Evolutionary conservation across 23 tunicate genomes (phyloP), one percentile per base, ranked within the genome.

Genomic region (Trididemnum clinides): DNA sequence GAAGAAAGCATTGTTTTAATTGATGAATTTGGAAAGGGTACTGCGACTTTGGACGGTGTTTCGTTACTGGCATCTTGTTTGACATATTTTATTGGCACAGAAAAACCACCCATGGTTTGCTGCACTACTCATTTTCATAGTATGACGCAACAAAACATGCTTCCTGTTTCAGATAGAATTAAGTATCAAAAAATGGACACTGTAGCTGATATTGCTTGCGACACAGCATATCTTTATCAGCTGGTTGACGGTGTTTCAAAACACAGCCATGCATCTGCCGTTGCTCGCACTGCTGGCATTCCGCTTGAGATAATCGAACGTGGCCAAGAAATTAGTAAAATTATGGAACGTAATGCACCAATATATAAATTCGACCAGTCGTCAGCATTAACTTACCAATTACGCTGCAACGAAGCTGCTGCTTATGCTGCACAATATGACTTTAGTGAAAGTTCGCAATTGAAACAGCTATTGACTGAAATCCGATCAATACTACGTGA

Each of bases 21-120:
- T 23, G 98, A 94, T 64, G 98, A 94, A 70, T 94, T 94, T 74
- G 98, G 98, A 2, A 94, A 89, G 82, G 98, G 98, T 20, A 94
- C 98, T 20, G 91, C 98, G 1, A 89, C 94, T 5, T 62, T 89
- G 0, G 98, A 94, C 57, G 98, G 98, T 30, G 86, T 86, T 26
- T 49, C 91, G 1, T 64, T 94, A 39, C 79, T 94, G 2, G 76
- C 85, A 18, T 66, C 95, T 21, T 85, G 86, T 54, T 64, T 94
- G 20, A 30, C 73, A 15, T 66, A 89, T 77, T 85, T 92, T 84
- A 76, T 86, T 49, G 84, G 65, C 3, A 74, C 30, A 63, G 76
- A 73, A 18, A 54, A 78, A 2, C 39, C 75, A 0, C 98, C 98
- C 1, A 38, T 75, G 29, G 87, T 94, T 22, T 30, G 89, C 15